Percentiles rank a stretch among this genome's conserved stretches.
These are phyloP conservation scores for Esperia sulphurella DNA, from an alignment of 2,888 invertebrate genomes.

Conservation along the genomic window DNA sequence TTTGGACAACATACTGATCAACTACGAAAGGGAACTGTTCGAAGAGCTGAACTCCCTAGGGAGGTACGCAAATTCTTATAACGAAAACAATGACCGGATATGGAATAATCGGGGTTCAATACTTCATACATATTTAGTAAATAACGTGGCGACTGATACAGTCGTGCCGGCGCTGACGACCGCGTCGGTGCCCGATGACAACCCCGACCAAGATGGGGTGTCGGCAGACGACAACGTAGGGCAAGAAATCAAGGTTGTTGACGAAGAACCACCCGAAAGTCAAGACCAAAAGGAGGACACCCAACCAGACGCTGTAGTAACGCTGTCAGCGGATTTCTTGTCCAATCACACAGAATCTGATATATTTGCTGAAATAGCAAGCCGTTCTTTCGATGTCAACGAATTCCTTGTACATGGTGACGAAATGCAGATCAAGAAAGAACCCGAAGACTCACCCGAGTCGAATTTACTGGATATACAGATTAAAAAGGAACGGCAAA, in stretches of 20 bases:
- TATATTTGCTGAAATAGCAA: constrained; percentile 61
- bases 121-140: constrained; percentile 72
- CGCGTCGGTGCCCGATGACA: constrained; percentile 42
- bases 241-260: constrained; percentile 64
- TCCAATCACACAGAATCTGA: constrained; percentile 57
- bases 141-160: constrained; percentile 69
- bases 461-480: constrained; percentile 35
- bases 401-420: constrained; percentile 57
- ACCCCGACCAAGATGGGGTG: constrained; percentile 49
- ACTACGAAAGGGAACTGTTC: constrained; percentile 85
- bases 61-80: constrained; percentile 43
- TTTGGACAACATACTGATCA: constrained; percentile 83
- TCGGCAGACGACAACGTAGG: constrained; percentile 70
- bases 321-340: constrained; percentile 59
- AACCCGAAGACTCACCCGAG: constrained; percentile 32
- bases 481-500: constrained; percentile 55
- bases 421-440: constrained; percentile 66
- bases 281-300: constrained; percentile 16
- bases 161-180: constrained; percentile 55
- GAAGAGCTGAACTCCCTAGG: constrained; percentile 86
- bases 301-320: constrained; percentile 57
- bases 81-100: constrained; percentile 67
- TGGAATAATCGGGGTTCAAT: constrained; percentile 56
- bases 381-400: constrained; percentile 67
- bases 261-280: constrained; percentile 39